Percentiles rank a stretch among this genome's conserved stretches.
Evolutionary conservation across 2,797 vertebrate genomes (phyloP).

Genomic region (Cossypha heuglini): DNA sequence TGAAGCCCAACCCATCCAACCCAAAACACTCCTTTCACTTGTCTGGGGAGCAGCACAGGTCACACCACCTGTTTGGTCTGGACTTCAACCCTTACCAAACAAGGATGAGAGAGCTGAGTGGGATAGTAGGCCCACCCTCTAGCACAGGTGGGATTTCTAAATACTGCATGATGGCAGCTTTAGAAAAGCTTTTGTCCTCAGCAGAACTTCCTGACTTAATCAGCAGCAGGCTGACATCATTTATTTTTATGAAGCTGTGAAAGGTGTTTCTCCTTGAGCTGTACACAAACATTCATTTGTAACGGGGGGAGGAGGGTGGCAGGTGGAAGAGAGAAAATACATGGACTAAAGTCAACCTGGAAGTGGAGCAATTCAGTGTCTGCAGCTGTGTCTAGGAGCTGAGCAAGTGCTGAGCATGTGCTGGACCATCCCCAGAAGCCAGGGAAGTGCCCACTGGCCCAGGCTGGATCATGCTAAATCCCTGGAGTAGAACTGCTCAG

Average conservation of each 20-base stretch:
- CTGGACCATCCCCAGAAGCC: not conserved
- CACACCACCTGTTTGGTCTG: not conserved
- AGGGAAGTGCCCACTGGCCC: not conserved
- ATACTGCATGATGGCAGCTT: not conserved
- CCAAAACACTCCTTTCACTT: not conserved
- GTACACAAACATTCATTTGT: not conserved
- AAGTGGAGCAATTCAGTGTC: not conserved
- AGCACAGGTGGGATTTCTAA: not conserved
- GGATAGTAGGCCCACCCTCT: not conserved
- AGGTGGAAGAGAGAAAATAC: not conserved
- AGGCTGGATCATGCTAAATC: not conserved
- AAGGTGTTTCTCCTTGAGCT: conserved; percentile 17
- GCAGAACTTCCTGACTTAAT: not conserved
- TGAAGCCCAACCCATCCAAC: not conserved
- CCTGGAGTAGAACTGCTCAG: not conserved
- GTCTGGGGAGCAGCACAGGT: not conserved
- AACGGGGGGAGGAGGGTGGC: not conserved
- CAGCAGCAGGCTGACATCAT: not conserved
- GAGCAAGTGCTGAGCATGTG: not conserved
- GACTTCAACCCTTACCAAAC: not conserved
- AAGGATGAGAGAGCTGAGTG: not conserved
- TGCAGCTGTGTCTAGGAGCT: not conserved
- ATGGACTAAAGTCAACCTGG: not conserved
- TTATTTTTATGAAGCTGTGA: not conserved
- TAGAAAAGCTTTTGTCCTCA: not conserved